A percentile compares a stretch with the other conserved stretches of the same genome.
These are phyloP conservation scores for Hydraecia micacea DNA, from an alignment of 2,888 invertebrate genomes.

Conservation along the genomic window DNA sequence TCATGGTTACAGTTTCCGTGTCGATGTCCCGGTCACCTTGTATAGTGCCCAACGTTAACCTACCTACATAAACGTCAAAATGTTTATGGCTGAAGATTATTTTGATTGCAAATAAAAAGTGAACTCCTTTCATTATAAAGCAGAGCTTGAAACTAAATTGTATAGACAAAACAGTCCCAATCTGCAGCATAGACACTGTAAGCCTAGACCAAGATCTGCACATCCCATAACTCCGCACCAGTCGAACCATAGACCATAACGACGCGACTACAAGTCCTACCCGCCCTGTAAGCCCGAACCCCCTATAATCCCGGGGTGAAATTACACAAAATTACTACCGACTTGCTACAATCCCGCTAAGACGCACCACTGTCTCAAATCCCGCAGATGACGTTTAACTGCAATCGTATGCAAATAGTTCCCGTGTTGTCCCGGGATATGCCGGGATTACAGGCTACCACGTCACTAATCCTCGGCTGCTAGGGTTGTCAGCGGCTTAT, in stretches of 20 bases:
- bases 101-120: neutral
- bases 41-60: neutral
- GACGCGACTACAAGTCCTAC: conserved; percentile 24
- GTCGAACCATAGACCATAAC: conserved; percentile 53
- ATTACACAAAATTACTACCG: conserved; percentile 76
- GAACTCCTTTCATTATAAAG: neutral
- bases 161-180: neutral
- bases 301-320: conserved; percentile 69
- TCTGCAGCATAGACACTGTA: conserved; percentile 9
- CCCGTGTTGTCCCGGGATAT: conserved; percentile 78
- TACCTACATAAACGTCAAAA: neutral
- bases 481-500: conserved; percentile 82
- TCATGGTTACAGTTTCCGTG: neutral
- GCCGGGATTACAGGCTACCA: conserved; percentile 77
- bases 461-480: conserved; percentile 82
- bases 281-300: conserved; percentile 47
- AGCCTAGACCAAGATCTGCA: conserved; percentile 17
- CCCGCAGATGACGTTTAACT: conserved; percentile 86
- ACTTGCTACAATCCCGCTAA: conserved; percentile 71
- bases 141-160: neutral
- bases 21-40: neutral
- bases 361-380: conserved; percentile 79
- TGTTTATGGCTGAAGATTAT: neutral
- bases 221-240: conserved; percentile 41
- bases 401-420: conserved; percentile 85